Conservation (phyloP, 2,797 vertebrate genomes). For the Salarias fasciatus region DNA sequence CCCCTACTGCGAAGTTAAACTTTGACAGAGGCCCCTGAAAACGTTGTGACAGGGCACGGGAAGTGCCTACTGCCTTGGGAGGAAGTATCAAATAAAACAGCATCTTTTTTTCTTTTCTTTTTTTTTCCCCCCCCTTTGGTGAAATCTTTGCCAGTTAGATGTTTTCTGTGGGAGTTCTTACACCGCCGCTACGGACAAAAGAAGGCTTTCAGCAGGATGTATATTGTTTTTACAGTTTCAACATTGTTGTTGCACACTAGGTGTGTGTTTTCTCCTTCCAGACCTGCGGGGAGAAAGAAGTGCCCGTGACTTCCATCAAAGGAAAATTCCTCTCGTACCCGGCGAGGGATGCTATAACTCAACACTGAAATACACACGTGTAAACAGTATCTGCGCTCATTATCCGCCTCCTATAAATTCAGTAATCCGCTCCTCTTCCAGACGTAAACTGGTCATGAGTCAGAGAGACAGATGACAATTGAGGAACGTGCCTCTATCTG, state of each 20-base stretch:
- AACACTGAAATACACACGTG: too few species aligned
- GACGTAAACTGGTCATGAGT: conserved; percentile 30
- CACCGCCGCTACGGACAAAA: conserved; percentile 59
- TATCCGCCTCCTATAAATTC: neutral
- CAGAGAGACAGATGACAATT: neutral
- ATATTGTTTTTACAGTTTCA: conserved; percentile 65
- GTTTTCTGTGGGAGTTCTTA: conserved; percentile 50
- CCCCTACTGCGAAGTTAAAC: conserved; percentile 48
- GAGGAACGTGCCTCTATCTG: conserved; percentile 23
- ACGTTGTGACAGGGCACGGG: conserved; percentile 80
- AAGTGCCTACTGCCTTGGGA: conserved; percentile 76
- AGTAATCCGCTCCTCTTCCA: conserved; percentile 32
- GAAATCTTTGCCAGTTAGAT: conserved; percentile 57
- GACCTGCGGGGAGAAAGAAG: conserved; percentile 23
- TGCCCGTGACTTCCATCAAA: neutral
- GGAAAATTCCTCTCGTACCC: conserved; percentile 14
- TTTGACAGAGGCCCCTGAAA: conserved; percentile 74
- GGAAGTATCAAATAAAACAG: conserved; percentile 84
- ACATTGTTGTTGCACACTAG: conserved; percentile 39
- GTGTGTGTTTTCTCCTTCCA: conserved; percentile 31
- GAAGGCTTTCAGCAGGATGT: conserved; percentile 64
- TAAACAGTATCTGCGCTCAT: neutral
- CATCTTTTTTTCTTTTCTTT: conserved; percentile 57
- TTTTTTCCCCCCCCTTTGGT: conserved; percentile 46
- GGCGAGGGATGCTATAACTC: neutral